Conservation (phyloP, 2,888 invertebrate species). For the Eupithecia subumbrata region DNA sequence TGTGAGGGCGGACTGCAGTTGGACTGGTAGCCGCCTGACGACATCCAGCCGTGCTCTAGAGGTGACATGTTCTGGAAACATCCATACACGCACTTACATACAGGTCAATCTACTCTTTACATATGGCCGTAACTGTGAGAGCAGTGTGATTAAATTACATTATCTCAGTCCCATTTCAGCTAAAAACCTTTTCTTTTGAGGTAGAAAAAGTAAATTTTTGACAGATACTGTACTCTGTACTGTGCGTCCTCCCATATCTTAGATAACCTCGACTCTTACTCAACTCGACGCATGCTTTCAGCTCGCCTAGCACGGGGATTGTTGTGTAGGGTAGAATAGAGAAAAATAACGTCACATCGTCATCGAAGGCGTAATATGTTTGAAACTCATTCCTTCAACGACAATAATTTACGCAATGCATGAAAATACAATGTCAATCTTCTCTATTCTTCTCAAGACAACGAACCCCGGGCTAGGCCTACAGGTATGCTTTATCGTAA, state of each 20-base stretch:
- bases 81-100: conserved; percentile 22
- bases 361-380: too few relatives aligned
- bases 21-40: conserved; percentile 81
- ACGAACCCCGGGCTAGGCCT: too few relatives aligned
- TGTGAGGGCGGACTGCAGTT: conserved; percentile 83
- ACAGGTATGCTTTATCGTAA: neutral
- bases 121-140: conserved; percentile 40
- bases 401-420: too few relatives aligned
- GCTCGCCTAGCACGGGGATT: too few relatives aligned
- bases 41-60: conserved; percentile 87
- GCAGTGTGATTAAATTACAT: conserved; percentile 44
- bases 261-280: neutral
- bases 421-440: too few relatives aligned
- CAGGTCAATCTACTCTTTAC: conserved; percentile 19
- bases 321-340: too few relatives aligned
- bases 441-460: too few relatives aligned
- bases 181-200: neutral
- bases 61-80: conserved; percentile 78
- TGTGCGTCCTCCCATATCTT: conserved; percentile 1
- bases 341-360: too few relatives aligned
- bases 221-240: too few relatives aligned
- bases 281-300: neutral
- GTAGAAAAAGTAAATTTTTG: neutral
- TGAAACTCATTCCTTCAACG: too few relatives aligned
- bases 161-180: neutral